These are phyloP conservation scores for Illadopsis cleaveri DNA, from an alignment of 2,113 vertebrate species.

Conservation along the genomic window DNA sequence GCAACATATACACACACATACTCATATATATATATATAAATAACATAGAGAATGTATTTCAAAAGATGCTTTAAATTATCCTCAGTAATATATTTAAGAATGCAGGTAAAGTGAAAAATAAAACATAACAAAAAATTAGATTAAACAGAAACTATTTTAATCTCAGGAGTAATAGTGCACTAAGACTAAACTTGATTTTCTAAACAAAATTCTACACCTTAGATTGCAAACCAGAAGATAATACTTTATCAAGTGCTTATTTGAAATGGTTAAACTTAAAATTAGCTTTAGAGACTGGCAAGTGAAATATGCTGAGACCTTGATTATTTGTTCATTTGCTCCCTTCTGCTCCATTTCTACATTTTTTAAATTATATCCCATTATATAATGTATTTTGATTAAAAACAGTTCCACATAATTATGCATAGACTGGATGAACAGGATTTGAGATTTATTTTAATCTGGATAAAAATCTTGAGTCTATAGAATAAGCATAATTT, in stretches of 20 bases:
- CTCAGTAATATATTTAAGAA: background rate
- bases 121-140: background rate
- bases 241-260: background rate
- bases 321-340: conserved; percentile 27
- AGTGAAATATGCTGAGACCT: background rate
- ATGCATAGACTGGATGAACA: conserved; percentile 35
- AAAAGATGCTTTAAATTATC: background rate
- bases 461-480: conserved; percentile 48
- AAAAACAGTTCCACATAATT: conserved; percentile 37
- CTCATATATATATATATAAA: background rate
- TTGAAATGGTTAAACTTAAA: background rate
- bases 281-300: background rate
- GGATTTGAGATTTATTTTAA: conserved; percentile 61
- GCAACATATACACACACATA: background rate
- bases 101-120: background rate
- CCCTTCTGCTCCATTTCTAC: background rate
- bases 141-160: background rate
- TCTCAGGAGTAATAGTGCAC: background rate
- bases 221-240: background rate
- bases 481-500: conserved; percentile 38
- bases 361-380: conserved; percentile 13
- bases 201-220: background rate
- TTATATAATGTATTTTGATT: conserved; percentile 41
- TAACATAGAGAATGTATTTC: background rate
- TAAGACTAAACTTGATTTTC: background rate